Percentiles rank a stretch among this genome's conserved stretches.
These are phyloP conservation scores for Spodoptera litura DNA, from an alignment of 1,140 invertebrate species.

Conservation along the genomic window DNA sequence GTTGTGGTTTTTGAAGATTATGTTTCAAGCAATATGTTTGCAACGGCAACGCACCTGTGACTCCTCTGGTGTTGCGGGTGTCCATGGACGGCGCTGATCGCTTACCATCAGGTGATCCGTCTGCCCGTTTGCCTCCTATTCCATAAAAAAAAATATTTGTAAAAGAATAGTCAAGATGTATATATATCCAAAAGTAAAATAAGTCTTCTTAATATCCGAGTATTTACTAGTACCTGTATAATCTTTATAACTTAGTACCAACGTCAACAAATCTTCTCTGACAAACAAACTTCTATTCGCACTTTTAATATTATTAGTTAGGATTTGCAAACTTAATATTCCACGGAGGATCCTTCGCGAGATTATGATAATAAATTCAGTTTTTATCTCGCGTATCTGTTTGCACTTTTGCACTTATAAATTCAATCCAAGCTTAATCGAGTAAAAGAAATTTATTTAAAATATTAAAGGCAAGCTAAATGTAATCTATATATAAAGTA, in stretches of 20 bases:
- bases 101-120: too few relatives aligned
- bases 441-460: neutral
- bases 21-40: too few relatives aligned
- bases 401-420: neutral
- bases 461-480: neutral
- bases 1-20: neutral
- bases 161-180: too few relatives aligned
- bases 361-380: neutral
- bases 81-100: too few relatives aligned
- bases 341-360: neutral
- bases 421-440: conserved; percentile 6
- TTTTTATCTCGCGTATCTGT: neutral
- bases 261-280: neutral
- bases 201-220: too few relatives aligned
- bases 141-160: too few relatives aligned
- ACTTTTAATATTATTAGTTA: neutral
- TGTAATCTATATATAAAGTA: neutral
- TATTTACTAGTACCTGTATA: too few relatives aligned
- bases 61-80: too few relatives aligned
- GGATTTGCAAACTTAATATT: conserved; percentile 3
- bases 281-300: neutral
- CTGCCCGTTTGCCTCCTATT: too few relatives aligned
- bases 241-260: too few relatives aligned
- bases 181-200: too few relatives aligned
- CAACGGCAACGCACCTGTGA: too few relatives aligned